Conservation (phyloP, 2,797 vertebrate species). For the Orientallactaga sibirica region DNA sequence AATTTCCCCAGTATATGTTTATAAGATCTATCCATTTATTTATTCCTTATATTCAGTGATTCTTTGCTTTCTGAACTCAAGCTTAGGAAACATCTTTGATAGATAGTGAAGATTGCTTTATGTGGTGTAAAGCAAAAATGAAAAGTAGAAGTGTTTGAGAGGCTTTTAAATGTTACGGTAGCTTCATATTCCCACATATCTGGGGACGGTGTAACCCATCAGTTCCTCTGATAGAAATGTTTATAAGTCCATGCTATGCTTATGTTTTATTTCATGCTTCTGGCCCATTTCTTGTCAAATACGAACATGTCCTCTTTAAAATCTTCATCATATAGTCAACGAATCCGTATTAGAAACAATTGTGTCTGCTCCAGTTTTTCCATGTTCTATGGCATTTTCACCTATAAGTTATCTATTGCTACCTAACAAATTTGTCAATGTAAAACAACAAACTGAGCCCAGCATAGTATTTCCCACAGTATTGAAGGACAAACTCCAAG, state of each 20-base stretch:
- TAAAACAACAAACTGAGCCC: neutral
- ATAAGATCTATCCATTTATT: neutral
- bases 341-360: constrained; percentile 4
- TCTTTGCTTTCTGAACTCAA: constrained; percentile 58
- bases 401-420: constrained; percentile 19
- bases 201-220: neutral
- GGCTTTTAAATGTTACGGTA: constrained; percentile 19
- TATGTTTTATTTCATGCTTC: neutral
- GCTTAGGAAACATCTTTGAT: neutral
- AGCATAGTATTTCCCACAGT: neutral
- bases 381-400: constrained; percentile 45
- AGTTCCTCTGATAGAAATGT: neutral
- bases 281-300: neutral
- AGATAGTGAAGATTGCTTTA: constrained; percentile 18
- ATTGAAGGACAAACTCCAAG: neutral
- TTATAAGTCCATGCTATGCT: constrained; percentile 8
- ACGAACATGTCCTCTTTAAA: constrained; percentile 36
- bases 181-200: neutral
- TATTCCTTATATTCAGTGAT: constrained; percentile 18
- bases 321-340: neutral
- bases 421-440: neutral
- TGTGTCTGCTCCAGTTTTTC: neutral
- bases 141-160: constrained; percentile 23
- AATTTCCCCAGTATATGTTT: neutral
- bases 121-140: constrained; percentile 27